Percentiles rank a stretch among this genome's conserved stretches.
Conservation (phyloP, 1,140 invertebrate genomes). For the Ostrea denselamellosa region DNA sequence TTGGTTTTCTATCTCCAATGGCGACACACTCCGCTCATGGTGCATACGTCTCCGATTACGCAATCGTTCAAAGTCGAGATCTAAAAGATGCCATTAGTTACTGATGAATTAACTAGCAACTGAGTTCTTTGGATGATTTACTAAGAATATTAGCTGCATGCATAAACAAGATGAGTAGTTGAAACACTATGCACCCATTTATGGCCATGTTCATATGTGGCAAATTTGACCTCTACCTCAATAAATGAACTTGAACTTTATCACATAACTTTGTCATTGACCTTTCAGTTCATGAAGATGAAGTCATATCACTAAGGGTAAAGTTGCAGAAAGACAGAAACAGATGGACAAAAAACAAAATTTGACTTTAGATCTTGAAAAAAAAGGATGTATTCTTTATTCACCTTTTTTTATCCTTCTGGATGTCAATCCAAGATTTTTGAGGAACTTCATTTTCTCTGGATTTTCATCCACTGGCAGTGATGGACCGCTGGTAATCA, state of each 20-base stretch:
- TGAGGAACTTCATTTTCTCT: conserved; percentile 69
- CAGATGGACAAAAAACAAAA: background rate
- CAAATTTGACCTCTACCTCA: background rate
- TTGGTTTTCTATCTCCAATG: conserved; percentile 59
- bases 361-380: background rate
- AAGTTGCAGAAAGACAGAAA: no score
- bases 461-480: conserved; percentile 65
- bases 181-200: background rate
- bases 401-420: conserved; percentile 69
- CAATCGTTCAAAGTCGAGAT: conserved; percentile 67
- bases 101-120: no score
- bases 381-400: background rate
- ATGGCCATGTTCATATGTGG: background rate
- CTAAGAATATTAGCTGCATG: no score
- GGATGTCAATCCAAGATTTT: conserved; percentile 69
- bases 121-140: no score
- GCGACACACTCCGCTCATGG: conserved; percentile 71
- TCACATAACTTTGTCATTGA: no score
- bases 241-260: background rate
- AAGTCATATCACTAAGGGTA: background rate
- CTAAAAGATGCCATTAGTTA: conserved; percentile 55
- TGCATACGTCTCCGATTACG: conserved; percentile 66
- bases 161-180: no score
- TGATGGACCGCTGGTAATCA: conserved; percentile 67
- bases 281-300: background rate